Evolutionary conservation across 2,888 invertebrate genomes (phyloP).

Genomic region (Chelonus formosanus): DNA sequence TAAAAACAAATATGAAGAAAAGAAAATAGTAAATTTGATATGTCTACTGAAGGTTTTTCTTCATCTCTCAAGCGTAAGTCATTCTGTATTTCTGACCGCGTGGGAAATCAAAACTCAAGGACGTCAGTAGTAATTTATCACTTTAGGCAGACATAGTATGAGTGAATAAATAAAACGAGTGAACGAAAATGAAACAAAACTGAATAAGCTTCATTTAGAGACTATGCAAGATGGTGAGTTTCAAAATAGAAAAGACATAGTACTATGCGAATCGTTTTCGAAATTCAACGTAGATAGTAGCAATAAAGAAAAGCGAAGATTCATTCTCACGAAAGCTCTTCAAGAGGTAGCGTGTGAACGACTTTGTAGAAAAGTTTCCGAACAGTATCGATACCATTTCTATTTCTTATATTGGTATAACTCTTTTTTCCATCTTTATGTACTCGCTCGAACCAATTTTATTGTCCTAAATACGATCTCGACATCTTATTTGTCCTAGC

Average conservation of each 20-base stretch:
- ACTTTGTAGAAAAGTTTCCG: constrained; percentile 41
- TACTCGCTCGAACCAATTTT: constrained; percentile 21
- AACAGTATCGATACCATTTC: neutral
- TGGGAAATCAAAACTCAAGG: constrained; percentile 8
- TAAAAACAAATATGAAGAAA: neutral
- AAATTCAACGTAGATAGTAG: constrained; percentile 17
- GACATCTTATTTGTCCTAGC: constrained; percentile 28
- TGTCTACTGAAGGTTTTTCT: neutral
- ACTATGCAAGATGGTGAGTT: neutral
- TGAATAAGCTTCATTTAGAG: neutral
- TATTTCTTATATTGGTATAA: constrained; percentile 7
- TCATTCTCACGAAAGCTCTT: constrained; percentile 44
- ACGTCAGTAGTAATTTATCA: constrained; percentile 7
- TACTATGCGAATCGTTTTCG: constrained; percentile 6
- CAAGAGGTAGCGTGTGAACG: constrained; percentile 50
- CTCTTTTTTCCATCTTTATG: constrained; percentile 14
- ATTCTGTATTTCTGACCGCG: constrained; percentile 8
- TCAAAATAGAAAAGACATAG: neutral
- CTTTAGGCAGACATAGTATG: neutral
- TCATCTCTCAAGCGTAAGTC: neutral
- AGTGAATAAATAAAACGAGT: neutral
- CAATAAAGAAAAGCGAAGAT: constrained; percentile 17
- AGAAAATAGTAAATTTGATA: neutral
- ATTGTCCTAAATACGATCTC: constrained; percentile 28
- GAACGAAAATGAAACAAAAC: constrained; percentile 9